Evolutionary conservation across 2,113 vertebrate genomes (phyloP), one percentile per base, ranked within the genome.

Genomic region (Tenrec ecaudatus): DNA sequence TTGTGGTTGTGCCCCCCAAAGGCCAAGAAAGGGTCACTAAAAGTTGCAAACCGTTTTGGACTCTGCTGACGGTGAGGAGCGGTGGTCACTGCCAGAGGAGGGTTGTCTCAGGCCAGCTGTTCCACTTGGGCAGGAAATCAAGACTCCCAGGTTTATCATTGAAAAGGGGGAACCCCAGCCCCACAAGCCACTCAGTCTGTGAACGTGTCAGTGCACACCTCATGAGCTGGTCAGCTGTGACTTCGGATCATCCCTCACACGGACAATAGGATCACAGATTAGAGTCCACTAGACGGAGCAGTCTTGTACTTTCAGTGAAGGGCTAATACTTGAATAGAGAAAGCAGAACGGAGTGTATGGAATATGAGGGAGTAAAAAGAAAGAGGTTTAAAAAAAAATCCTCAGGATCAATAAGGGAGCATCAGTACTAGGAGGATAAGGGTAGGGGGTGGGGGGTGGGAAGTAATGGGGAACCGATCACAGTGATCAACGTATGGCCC

Each of bases 51-150:
- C 29, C 20, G 11, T 17, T 88, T 93, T 90, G 43, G 1, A 16
- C 89, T 93, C 93, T 82, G 73, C 33, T 95, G 86, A 73, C 36
- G 66, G 15, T 14, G 25, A 91, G 6, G 29, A 75, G 53, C 27
- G 62, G 11, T 58, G n/a, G 0, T 89, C 58, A 57, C 25, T 92
- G 20, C 69, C 36, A n/a, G 17, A 86, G 29, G 33, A 82, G 29
- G 47, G 22, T 68, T 71, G 27, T 69, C 38, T 68, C 23, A 62
- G 15, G 69, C 38, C 29, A 62, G 15, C 47, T 64, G 15, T 38
- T 80, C 60, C 73, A 4, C 62, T 53, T 78, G 5, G 11, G 23
- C 23, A 94, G n/a, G 47, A 62, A 53, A 36, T 40, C 82, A 23
- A 69, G 68, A 66, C 79, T 23, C 69, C 69, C 22, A 76, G 3